Evolutionary conservation across 2,797 vertebrate species (phyloP), one percentile per base, ranked within the genome.

Genomic region (Diplodus sargus): DNA sequence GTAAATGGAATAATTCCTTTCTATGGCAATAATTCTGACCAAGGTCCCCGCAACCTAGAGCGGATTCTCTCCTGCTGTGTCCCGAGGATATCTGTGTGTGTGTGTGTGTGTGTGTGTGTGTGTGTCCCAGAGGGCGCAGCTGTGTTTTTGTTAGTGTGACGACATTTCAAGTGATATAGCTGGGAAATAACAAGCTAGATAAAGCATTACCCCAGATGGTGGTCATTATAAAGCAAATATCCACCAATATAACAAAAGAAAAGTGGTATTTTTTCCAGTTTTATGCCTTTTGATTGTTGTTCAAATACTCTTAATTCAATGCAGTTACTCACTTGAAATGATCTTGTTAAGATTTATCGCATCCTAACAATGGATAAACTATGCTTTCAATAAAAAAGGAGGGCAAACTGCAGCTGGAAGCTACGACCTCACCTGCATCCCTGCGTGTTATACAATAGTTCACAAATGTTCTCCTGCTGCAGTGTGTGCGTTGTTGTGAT

Each of bases 1-100:
- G 86, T 60, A 86, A 91, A 89, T 86, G 85, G 77, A 89, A 88
- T 90, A 85, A 89, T 90, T 90, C 52, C 70, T 87, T 87, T 85
- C 82, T 82, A 67, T 53, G 77, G 76, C 67, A 70, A 81, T 83
- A 79, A 90, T 90, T 90, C 81, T 76, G 74, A 79, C 53, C 58
- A 39, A 56, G n/a, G 78, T 63, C 81, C 52, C 47, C 6, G 43
- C 84, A 80, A 82, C 69, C 12, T 12, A 68, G 65, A 64, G 79
- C 18, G 67, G 79, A 81, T 63, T 75, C 61, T 81, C 62, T 84
- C 76, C 77, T 28, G 61, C 75, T 88, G 70, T 10, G 76, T 72
- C 67, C 61, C 15, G 28, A 60, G 52, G 83, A 70, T 77, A 64
- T 76, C 57, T 78, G 71, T 66, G 43, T 62, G 61, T 75, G 43